phyloP scores from a whole-genome alignment of 2,113 vertebrate species.

The Epinephelus moara region DNA sequence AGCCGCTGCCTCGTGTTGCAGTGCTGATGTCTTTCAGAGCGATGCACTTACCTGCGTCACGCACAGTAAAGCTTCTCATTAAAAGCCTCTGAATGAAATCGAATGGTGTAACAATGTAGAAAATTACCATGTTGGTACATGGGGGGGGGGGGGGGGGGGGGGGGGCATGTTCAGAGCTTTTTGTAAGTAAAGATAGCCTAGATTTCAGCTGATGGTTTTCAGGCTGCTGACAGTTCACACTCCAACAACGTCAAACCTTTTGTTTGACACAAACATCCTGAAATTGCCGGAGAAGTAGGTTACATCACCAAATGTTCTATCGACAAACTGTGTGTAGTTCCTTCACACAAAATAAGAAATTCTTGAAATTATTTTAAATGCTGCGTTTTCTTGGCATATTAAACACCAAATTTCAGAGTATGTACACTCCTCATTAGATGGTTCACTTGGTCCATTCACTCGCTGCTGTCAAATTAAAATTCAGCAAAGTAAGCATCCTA shows the following conservation, averaged over 20 bases:
- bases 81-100: slow-evolving; percentile 13
- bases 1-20: not conserved
- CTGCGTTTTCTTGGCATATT: not conserved
- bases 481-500: slow-evolving; percentile 37
- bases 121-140: not conserved
- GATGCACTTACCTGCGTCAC: slow-evolving; percentile 36
- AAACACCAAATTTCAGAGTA: slow-evolving; percentile 1
- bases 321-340: not conserved
- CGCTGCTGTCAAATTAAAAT: slow-evolving; percentile 53
- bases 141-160: not conserved
- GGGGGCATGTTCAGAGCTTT: not conserved
- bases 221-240: slow-evolving; percentile 26
- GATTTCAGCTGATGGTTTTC: slow-evolving; percentile 27
- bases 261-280: slow-evolving; percentile 9
- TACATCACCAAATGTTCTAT: not conserved
- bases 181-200: slow-evolving; percentile 23
- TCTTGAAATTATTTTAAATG: slow-evolving; percentile 14
- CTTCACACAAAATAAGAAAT: not conserved
- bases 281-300: slow-evolving; percentile 11
- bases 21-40: not conserved
- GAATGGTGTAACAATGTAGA: not conserved
- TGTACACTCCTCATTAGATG: slow-evolving; percentile 39
- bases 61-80: slow-evolving; percentile 18
- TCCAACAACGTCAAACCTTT: slow-evolving; percentile 3
- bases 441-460: slow-evolving; percentile 42